Base-by-base conservation (phyloP, 1,140 invertebrate genomes). In the Drosophila arizonae region DNA sequence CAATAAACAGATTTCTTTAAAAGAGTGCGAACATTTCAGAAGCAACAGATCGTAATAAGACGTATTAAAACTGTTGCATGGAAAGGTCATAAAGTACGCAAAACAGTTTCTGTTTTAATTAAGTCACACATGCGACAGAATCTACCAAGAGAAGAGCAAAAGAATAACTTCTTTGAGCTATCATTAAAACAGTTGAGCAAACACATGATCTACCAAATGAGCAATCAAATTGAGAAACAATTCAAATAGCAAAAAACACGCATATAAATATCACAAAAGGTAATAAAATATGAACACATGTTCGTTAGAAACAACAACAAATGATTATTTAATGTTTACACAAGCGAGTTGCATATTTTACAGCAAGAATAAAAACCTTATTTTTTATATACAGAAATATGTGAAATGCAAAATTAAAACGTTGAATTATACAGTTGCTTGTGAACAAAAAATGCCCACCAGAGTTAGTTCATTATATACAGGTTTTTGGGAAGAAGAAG, bases 1-100 rank as follows among this genome's bases (percentile, higher is more conserved):
- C 71, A 69, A 54, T 76, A 76, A 76, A 76, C 58, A 69, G 33
- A 41, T 73, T 52, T 62, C 54, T 62, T 68, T 60, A 73, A 61
- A 56, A 56, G 57, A 50, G 70, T 67, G 70, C 46, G 52, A 76
- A 73, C 65, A 56, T 56, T 50, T 60, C 26, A 6, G 30, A n/a
- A 30, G 24, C 21, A 30, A 10, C 57, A 55, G 45, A 60, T 60
- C 21, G 30, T 50, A 17, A 55, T 72, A 39, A 41, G 60, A 17
- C 24, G 39, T 15, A 67, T 67, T 28, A 67, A 72, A 67, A 46
- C 26, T 55, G 54, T 17, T 39, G 30, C 46, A 11, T 28, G 11
- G 24, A 28, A 51, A 51, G 30, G 36, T 28, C 28, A 67, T 69
- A 45, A 54, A 68, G 17, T 21, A 28, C 33, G n/a, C 24, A 11